These are phyloP conservation scores for Calliopsis andreniformis DNA, from an alignment of 1,140 invertebrate species.

Conservation along the genomic window DNA sequence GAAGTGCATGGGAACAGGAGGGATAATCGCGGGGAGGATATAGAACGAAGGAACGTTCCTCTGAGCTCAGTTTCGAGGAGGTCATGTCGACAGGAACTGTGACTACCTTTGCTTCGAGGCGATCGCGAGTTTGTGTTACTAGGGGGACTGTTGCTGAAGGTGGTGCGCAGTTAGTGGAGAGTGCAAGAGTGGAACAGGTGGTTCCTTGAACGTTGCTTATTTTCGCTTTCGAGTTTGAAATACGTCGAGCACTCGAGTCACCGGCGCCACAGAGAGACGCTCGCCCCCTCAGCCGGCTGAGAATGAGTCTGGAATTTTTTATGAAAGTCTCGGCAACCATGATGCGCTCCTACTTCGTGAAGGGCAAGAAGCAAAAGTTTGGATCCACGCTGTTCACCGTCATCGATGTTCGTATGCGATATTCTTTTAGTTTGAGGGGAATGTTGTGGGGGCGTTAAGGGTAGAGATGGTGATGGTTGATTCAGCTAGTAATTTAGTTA, in stretches of 20 bases:
- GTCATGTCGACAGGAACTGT: not conserved
- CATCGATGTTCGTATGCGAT: constrained; percentile 59
- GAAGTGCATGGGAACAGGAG: not conserved
- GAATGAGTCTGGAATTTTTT: constrained; percentile 75
- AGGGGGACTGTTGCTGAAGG: not conserved
- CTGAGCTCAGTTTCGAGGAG: not conserved
- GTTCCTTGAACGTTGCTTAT: constrained; percentile 59
- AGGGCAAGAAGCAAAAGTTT: constrained; percentile 74
- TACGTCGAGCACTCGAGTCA: constrained; percentile 29
- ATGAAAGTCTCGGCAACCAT: constrained; percentile 74
- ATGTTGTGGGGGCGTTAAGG: too few relatives aligned
- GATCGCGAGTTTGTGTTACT: not conserved
- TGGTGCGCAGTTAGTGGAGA: not conserved
- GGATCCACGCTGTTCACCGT: constrained; percentile 77
- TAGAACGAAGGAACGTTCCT: not conserved
- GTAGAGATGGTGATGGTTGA: too few relatives aligned
- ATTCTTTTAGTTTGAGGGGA: too few relatives aligned
- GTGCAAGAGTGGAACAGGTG: constrained; percentile 51
- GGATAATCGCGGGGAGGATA: not conserved
- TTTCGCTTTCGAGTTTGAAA: constrained; percentile 38
- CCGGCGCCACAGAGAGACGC: constrained; percentile 23
- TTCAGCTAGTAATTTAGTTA: too few relatives aligned
- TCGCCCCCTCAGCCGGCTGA: constrained; percentile 43
- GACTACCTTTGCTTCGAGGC: not conserved
- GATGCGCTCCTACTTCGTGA: constrained; percentile 72